These are phyloP conservation scores for Ennomos erosarius DNA, from an alignment of 2,888 invertebrate genomes.

Conservation along the genomic window DNA sequence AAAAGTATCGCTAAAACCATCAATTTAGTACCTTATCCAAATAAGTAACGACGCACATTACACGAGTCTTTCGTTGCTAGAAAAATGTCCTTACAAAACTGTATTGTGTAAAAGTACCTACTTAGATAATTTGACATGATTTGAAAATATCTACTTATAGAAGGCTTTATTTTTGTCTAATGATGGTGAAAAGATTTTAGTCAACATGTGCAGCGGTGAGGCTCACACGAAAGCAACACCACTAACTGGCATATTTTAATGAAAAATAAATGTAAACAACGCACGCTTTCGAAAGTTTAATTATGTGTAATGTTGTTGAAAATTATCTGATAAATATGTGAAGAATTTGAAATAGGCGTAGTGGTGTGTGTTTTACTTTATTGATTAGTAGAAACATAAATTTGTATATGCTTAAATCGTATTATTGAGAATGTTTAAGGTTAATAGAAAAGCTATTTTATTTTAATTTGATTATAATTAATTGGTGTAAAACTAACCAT, in stretches of 20 bases:
- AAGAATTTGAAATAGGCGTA: slow-evolving; percentile 25
- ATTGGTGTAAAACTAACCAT: no score
- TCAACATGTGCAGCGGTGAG: slow-evolving; percentile 51
- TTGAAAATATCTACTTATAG: not conserved
- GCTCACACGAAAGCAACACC: slow-evolving; percentile 48
- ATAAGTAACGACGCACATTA: not conserved
- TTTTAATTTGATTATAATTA: slow-evolving; percentile 9
- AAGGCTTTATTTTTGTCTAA: slow-evolving; percentile 9
- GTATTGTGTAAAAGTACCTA: slow-evolving; percentile 7
- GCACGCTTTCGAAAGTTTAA: slow-evolving; percentile 28
- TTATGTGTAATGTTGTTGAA: slow-evolving; percentile 30
- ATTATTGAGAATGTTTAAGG: slow-evolving; percentile 16
- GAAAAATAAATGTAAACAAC: slow-evolving; percentile 31
- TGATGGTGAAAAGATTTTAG: slow-evolving; percentile 15
- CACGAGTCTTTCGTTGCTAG: not conserved
- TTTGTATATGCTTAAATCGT: slow-evolving; percentile 8
- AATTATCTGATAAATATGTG: slow-evolving; percentile 32
- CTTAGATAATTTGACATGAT: not conserved
- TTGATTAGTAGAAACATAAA: slow-evolving; percentile 17
- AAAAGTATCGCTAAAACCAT: slow-evolving; percentile 28
- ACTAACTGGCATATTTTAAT: slow-evolving; percentile 46
- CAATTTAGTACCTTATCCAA: slow-evolving; percentile 11
- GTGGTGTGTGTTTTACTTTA: slow-evolving; percentile 10
- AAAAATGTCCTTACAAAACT: not conserved
- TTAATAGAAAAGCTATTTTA: slow-evolving; percentile 13